Evolutionary conservation across 1,140 invertebrate genomes (phyloP), one percentile per base, ranked within the genome.

Genomic region (Penaeus chinensis): DNA sequence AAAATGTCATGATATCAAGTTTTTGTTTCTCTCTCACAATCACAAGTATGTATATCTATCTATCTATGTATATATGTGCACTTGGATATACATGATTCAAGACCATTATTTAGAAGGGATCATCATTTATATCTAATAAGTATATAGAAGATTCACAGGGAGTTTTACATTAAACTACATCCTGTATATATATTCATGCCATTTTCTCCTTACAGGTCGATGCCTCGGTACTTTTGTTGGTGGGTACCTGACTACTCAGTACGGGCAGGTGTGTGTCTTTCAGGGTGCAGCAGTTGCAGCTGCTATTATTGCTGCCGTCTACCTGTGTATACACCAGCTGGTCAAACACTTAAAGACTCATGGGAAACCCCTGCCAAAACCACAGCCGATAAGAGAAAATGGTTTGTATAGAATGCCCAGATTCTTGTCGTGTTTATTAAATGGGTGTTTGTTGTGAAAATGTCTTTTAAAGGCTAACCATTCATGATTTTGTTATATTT

Each of bases 221-320:
- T 88, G 86, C 66, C 66, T 90, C 10, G 89, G 89, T 2, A 89
- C 89, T 16, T 84, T 90, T 22, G 82, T 87, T 24, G 85, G 87
- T 11, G 89, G 89, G 13, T 76, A 89, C 20, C 66, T 87, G 24
- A 84, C 82, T 61, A 65, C 47, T 27, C n/a, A 65, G 19, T 89
- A 90, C 47, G 89, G 89, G 24, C 37, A 87, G 65, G 81, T 87
- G 32, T 60, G 37, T 20, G 89, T 90, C n/a, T 90, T 89, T 77
- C 81, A 87, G 54, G 88, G 89, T 11, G 87, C 88, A 5, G 82
- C 87, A 22, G 85, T 85, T 24, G 32, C 87, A 3, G 81, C 89
- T 4, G 89, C 87, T 24, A 22, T 89, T 16, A 84, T 82, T 65
- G 85, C 87, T n/a, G 87, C 89, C 24, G 60, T 89, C 19, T 90